A percentile compares a stretch with the other conserved stretches of the same genome.
phyloP scores from a whole-genome alignment of 2,113 vertebrate genomes.

The Phasianus colchicus region DNA sequence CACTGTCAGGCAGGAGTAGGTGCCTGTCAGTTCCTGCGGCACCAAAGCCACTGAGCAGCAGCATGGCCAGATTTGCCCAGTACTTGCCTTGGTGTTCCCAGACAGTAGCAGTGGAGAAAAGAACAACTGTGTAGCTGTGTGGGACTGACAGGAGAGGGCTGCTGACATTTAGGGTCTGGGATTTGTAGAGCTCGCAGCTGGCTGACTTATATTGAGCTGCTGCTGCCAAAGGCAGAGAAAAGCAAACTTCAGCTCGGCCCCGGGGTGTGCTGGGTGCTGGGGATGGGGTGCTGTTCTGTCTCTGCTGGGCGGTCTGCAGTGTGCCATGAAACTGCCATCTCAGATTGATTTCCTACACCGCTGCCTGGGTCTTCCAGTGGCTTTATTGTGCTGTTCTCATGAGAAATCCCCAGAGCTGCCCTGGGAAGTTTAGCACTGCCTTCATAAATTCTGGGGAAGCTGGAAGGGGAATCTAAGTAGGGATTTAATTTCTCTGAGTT shows the following conservation, averaged over 20 bases:
- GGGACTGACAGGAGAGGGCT: neutral
- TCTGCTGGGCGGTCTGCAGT: neutral
- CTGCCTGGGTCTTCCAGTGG: conserved; percentile 1
- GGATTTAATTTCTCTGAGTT: neutral
- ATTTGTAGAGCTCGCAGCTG: accelerated
- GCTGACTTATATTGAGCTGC: neutral
- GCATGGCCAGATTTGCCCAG: neutral
- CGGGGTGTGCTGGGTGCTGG: accelerated
- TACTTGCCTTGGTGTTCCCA: neutral
- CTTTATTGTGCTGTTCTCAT: neutral
- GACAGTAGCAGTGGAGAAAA: neutral
- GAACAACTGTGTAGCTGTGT: neutral
- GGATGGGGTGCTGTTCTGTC: neutral
- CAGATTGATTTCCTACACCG: conserved; percentile 6
- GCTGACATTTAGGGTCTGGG: neutral
- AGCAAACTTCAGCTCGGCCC: neutral
- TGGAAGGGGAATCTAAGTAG: neutral
- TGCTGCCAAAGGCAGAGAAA: neutral
- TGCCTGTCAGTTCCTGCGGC: neutral
- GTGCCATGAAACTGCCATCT: conserved; percentile 11
- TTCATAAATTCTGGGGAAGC: neutral
- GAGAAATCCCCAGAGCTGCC: neutral
- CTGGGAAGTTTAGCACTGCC: neutral
- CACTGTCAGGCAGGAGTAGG: neutral
- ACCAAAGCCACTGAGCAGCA: neutral